phyloP scores from a whole-genome alignment of 2,888 invertebrate genomes.

The Cataglyphis albicans region DNA sequence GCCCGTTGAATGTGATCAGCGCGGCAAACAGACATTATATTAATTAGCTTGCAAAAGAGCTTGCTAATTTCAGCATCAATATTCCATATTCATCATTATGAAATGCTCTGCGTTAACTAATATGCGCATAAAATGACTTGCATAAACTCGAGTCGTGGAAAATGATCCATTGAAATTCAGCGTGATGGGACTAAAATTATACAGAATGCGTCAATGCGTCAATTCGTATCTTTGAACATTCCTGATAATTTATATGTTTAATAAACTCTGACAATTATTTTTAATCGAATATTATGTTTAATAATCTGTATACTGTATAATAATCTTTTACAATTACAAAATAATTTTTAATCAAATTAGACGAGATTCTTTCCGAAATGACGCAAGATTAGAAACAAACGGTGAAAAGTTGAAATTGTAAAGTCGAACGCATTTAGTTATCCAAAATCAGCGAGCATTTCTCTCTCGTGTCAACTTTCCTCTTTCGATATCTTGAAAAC shows the following conservation, averaged over 20 bases:
- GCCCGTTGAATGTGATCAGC: conserved; percentile 7
- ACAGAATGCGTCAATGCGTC: not conserved
- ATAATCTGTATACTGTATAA: not conserved
- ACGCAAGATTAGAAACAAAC: not conserved
- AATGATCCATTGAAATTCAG: not conserved
- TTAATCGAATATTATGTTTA: not conserved
- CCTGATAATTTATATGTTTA: not conserved
- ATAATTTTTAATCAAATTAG: not conserved
- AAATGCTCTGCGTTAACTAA: conserved; percentile 19
- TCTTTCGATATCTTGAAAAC: not conserved
- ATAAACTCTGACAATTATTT: not conserved
- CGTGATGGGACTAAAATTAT: not conserved
- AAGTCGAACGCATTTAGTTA: not conserved
- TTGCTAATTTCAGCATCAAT: conserved; percentile 44
- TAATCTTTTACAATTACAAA: not conserved
- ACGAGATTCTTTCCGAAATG: not conserved
- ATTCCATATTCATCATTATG: conserved; percentile 28
- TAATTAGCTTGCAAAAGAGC: conserved; percentile 43
- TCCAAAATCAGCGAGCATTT: not conserved
- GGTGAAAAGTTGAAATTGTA: not conserved
- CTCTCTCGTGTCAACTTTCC: conserved; percentile 11
- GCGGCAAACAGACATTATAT: conserved; percentile 26
- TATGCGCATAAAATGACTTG: conserved; percentile 20
- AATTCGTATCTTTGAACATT: not conserved
- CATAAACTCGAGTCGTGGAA: conserved; percentile 19